phyloP scores from a whole-genome alignment of 2,888 invertebrate species.

The Apamea sordens region DNA sequence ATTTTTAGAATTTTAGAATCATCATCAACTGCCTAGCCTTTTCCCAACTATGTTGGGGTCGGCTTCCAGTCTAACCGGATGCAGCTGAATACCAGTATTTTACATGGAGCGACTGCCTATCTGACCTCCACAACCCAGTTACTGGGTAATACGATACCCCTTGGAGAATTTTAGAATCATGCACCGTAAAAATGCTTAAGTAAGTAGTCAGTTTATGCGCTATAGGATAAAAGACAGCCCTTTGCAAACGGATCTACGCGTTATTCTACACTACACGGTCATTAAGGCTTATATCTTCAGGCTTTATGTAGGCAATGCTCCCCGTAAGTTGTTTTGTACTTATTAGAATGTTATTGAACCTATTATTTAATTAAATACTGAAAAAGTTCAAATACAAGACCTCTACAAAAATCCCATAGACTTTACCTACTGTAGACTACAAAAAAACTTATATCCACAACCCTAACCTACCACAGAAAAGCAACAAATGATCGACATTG shows the following conservation, averaged over 20 bases:
- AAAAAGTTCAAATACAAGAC: neutral
- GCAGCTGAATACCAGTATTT: no score
- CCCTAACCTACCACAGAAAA: slow-evolving; percentile 50
- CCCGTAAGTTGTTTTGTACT: neutral
- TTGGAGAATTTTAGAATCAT: neutral
- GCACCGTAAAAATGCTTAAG: neutral
- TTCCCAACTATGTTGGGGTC: no score
- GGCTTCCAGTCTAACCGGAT: no score
- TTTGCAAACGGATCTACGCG: neutral
- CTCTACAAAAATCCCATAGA: neutral
- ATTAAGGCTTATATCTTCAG: neutral
- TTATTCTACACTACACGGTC: neutral
- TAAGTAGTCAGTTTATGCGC: neutral
- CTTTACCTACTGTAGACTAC: neutral
- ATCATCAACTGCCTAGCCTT: no score
- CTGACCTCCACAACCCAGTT: no score
- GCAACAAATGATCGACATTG: slow-evolving; percentile 71
- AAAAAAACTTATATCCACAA: slow-evolving; percentile 29
- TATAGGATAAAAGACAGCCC: neutral
- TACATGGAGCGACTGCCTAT: no score
- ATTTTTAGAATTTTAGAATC: neutral
- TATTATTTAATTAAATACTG: neutral
- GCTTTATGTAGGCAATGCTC: neutral
- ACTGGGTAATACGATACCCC: no score
- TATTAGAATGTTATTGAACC: neutral